Percentiles rank a stretch among this genome's conserved stretches.
Evolutionary conservation across 2,888 invertebrate genomes (phyloP).

Genomic region (Megastigmus dorsalis): DNA sequence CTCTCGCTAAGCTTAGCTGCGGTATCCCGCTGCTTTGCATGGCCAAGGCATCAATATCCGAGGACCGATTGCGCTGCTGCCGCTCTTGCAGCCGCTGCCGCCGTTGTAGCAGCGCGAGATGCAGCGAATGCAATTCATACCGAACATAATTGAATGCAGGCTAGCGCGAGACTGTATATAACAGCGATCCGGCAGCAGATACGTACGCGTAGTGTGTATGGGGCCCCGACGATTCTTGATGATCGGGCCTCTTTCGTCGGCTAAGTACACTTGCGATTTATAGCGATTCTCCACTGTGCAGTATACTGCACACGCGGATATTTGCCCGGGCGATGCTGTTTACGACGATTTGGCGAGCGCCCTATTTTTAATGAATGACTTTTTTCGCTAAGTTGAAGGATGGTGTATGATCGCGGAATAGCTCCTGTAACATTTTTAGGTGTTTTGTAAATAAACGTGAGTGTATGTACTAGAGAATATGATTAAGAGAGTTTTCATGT

Average conservation of each 20-base stretch:
- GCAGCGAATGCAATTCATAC: slow-evolving; percentile 62
- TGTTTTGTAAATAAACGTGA: neutral
- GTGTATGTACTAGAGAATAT: no score
- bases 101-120: no score
- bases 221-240: neutral
- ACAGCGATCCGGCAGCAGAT: slow-evolving; percentile 21
- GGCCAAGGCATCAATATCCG: slow-evolving; percentile 70
- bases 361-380: neutral
- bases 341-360: neutral
- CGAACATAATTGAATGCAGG: slow-evolving; percentile 65
- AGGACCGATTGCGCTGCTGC: no score
- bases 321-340: neutral
- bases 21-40: slow-evolving; percentile 70
- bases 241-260: slow-evolving; percentile 39
- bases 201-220: neutral
- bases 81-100: no score
- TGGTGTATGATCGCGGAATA: neutral
- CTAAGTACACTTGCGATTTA: slow-evolving; percentile 5
- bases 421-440: no score
- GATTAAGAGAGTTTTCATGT: no score
- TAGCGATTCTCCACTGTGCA: no score
- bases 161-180: no score
- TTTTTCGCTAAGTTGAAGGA: neutral
- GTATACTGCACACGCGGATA: no score
- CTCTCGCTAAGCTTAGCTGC: slow-evolving; percentile 9